Conservation (phyloP, 2,113 vertebrate genomes). For the Mustela nigripes region DNA sequence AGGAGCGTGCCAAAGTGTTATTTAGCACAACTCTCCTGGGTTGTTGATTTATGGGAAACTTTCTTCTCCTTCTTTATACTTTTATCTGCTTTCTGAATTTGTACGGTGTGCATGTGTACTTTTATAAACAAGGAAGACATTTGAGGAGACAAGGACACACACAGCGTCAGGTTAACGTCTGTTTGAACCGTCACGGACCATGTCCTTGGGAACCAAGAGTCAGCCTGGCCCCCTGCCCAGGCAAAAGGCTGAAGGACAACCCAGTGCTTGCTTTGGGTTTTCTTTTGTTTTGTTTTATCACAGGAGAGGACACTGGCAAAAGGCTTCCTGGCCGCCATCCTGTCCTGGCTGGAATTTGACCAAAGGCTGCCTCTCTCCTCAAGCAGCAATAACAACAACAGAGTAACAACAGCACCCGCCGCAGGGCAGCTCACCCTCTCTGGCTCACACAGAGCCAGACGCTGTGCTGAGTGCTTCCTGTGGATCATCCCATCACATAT, state of each 20-base stretch:
- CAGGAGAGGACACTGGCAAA: neutral
- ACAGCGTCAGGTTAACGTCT: too few relatives aligned
- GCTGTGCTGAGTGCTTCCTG: too few relatives aligned
- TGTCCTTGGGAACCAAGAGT: neutral
- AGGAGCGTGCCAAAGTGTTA: neutral
- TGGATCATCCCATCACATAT: neutral
- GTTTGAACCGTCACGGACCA: rapidly evolving
- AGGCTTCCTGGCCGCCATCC: neutral
- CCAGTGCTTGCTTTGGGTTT: neutral
- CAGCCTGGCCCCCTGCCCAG: neutral
- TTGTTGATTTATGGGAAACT: neutral
- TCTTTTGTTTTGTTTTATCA: neutral
- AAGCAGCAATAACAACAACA: neutral
- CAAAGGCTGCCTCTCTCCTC: neutral
- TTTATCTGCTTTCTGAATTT: neutral
- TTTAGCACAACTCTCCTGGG: neutral
- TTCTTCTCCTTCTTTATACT: neutral
- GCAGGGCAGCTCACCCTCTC: neutral
- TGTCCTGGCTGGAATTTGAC: neutral
- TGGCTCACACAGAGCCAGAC: neutral
- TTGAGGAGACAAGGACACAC: neutral
- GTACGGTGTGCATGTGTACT: neutral
- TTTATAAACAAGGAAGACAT: neutral
- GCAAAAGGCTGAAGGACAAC: neutral
- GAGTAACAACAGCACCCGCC: too few relatives aligned